Evolutionary conservation across 2,888 invertebrate genomes (phyloP), one percentile per base, ranked within the genome.

Genomic region (Oxytorus armatus): DNA sequence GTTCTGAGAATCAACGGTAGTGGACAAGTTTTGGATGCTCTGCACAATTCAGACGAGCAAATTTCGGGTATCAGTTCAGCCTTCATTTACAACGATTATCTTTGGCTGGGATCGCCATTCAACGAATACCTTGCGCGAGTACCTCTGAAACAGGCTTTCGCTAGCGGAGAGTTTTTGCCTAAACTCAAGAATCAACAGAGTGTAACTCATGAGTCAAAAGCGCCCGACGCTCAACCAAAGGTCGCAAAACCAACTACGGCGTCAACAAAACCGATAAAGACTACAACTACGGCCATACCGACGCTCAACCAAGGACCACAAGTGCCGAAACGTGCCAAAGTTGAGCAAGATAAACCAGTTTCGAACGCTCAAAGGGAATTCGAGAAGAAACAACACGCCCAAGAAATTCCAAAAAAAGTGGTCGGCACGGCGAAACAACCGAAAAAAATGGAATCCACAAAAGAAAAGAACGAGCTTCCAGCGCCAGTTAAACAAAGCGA

Each of bases 21-120:
- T 85, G 97, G 97, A 18, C 94, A 95, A 78, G 94, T 97, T 81
- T 89, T 96, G 3, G 95, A 95, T 25, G 94, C 94, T 3, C 93
- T 96, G 81, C 95, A 95, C 87, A 94, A 94, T 51, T 93, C 93
- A 0, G 95, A 96, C 86, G 92, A 92, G 42, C 93, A 93, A 21
- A 86, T 95, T 0, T 70, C 82, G 0, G 88, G 90, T 8, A 92
- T 96, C 18, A 95, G 95, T 84, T 96, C 96, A 86, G 95, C 95
- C 1, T 93, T 95, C 79, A 94, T 96, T 57, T 94, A 93, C 87
- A 94, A 94, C 65, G 94, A 94, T 83, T 93, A 93, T 84, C 90
- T 96, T 11, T 95, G 95, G 87, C 90, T 95, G 36, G 97, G 96
- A 18, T 94, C 94, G 14, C 96, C 96, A 0, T 94, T 93, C 83